phyloP scores from a whole-genome alignment of 2,113 vertebrate genomes.

The Paradisaea rubra region DNA sequence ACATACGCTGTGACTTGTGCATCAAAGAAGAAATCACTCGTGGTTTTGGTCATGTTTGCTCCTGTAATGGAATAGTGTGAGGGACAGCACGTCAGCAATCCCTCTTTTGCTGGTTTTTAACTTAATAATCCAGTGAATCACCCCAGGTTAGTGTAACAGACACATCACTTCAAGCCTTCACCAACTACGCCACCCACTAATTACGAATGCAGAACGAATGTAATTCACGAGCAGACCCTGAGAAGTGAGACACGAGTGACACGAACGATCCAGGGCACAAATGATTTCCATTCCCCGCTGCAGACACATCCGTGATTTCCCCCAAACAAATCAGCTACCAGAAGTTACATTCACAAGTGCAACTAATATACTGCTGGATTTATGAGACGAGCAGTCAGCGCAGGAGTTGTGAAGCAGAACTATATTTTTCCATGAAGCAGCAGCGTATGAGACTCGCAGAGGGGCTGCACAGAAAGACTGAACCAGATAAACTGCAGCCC shows the following conservation, averaged over 20 bases:
- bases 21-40: background rate
- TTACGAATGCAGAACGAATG: background rate
- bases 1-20: background rate
- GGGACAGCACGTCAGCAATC: background rate
- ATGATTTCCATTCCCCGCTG: background rate
- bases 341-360: background rate
- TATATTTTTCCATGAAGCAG: background rate
- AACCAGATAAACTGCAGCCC: background rate
- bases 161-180: background rate
- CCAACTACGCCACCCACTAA: background rate
- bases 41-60: background rate
- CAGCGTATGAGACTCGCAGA: background rate
- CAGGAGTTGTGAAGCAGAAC: background rate
- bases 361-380: background rate
- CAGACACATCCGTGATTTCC: background rate
- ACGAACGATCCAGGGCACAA: background rate
- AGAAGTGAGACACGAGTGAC: background rate
- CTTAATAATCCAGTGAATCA: background rate
- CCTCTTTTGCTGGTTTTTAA: background rate
- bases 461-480: background rate
- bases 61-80: rapidly evolving
- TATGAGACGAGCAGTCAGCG: background rate
- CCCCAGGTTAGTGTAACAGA: background rate
- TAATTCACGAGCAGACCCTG: background rate
- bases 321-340: background rate